Evolutionary conservation across 2,113 vertebrate genomes (phyloP).

Genomic region (Mormoops blainvillei): DNA sequence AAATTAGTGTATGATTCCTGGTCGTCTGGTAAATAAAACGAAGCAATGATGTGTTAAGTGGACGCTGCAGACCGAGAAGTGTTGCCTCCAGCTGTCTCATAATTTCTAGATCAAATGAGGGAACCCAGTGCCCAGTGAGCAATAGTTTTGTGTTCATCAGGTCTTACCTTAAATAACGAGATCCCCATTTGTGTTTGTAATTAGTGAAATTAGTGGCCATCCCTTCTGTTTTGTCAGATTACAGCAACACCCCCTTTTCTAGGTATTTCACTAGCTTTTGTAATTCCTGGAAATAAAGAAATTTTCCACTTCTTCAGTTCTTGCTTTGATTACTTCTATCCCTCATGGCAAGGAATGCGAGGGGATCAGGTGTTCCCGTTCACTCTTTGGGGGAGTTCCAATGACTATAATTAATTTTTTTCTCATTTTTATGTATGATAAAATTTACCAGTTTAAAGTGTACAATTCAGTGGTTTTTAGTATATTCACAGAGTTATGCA

Average conservation of each 20-base stretch:
- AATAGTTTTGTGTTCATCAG: not conserved
- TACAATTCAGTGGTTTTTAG: not conserved
- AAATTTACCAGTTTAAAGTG: not conserved
- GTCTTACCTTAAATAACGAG: not conserved
- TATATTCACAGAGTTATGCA: not conserved
- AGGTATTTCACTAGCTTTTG: slow-evolving; percentile 17
- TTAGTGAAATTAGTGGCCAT: not conserved
- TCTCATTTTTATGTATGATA: not conserved
- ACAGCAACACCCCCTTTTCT: not conserved
- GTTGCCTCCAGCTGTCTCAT: not conserved
- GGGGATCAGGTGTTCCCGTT: not conserved
- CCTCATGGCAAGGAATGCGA: not conserved
- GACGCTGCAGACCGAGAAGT: not conserved
- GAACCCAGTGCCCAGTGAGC: not conserved
- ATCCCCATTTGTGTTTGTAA: not conserved
- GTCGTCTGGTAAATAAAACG: slow-evolving; percentile 78
- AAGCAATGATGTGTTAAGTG: not conserved
- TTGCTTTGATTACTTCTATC: not conserved
- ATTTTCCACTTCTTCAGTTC: not conserved
- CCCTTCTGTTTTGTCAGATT: not conserved
- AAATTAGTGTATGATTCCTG: slow-evolving; percentile 92
- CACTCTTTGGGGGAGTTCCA: not conserved
- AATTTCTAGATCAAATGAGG: not conserved
- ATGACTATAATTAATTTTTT: not conserved
- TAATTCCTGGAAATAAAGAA: slow-evolving; percentile 60